Base-by-base conservation (phyloP, 1,140 invertebrate genomes). In the Eciton burchellii region DNA sequence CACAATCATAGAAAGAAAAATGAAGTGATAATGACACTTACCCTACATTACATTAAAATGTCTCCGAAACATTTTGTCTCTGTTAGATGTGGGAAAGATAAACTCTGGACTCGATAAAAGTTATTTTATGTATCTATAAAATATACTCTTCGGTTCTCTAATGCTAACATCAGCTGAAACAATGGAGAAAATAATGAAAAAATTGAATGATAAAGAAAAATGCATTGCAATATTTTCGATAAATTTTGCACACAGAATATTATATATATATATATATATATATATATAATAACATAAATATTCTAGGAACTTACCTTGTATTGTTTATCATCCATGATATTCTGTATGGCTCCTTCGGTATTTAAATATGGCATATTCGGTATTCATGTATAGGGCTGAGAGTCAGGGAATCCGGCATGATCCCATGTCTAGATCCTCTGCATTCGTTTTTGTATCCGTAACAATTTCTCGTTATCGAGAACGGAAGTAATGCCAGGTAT, bases 281-380 rank as follows among this genome's bases (percentile, higher is more conserved):
- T 8, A 14, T 35, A 56, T 19, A n/a, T n/a, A n/a, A n/a, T n/a
- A n/a, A n/a, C 0, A 72, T 56, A 72, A 24, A 73, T 59, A 62
- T 0, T 63, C n/a, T n/a, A n/a, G n/a, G n/a, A n/a, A n/a, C n/a
- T 86, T 91, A 97, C 96, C 98, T 96, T n/a, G 97, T 98, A 26
- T 99, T 99, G 94, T 99, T 99, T 16, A 99, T 99, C 93, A 99
- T 99, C 99, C 99, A 99, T 0, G 98, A 99, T 3, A 99, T 99
- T 91, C 96, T 96, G 90, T 99, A 99, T 0, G 97, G 97, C 91
- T 98, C 98, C 83, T 97, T 90, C 57, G 95, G 93, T 0, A 99
- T 92, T 12, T n/a, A n/a, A 97, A 94, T 57, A 93, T 94, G 14
- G 99, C 95, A 94, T 99, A 99, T 0, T 96, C 90, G 2, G 94